A percentile compares a stretch with the other conserved stretches of the same genome.
phyloP scores from a whole-genome alignment of 2,113 vertebrate species.

The Macroglossus sobrinus region DNA sequence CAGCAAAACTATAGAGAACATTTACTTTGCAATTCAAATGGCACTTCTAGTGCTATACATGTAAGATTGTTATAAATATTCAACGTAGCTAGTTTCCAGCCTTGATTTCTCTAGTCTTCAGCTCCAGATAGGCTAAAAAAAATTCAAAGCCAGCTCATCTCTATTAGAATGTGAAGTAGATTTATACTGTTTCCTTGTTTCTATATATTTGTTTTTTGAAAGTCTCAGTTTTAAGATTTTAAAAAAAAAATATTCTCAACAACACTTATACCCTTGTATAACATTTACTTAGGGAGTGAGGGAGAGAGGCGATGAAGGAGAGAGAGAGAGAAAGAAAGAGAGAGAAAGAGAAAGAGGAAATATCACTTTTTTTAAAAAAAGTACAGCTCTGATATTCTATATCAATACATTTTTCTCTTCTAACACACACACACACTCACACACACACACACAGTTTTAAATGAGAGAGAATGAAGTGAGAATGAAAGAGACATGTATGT shows the following conservation, averaged over 20 bases:
- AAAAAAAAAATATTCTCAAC: background rate
- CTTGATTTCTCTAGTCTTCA: background rate
- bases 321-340: background rate
- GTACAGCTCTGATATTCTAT: background rate
- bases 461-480: background rate
- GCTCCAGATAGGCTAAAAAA: background rate
- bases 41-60: background rate
- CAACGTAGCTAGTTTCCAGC: background rate
- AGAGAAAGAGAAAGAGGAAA: background rate
- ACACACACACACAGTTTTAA: background rate
- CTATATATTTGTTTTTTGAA: background rate
- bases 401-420: background rate
- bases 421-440: background rate
- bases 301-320: too few species aligned
- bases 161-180: background rate
- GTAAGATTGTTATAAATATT: background rate
- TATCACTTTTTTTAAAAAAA: background rate
- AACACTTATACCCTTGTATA: background rate
- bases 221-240: background rate
- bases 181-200: background rate
- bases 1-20: background rate
- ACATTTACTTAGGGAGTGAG: background rate
- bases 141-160: background rate
- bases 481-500: background rate
- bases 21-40: slow-evolving; percentile 48